phyloP scores from a whole-genome alignment of 2,113 vertebrate species.

The Mesoclemmys tuberculata region DNA sequence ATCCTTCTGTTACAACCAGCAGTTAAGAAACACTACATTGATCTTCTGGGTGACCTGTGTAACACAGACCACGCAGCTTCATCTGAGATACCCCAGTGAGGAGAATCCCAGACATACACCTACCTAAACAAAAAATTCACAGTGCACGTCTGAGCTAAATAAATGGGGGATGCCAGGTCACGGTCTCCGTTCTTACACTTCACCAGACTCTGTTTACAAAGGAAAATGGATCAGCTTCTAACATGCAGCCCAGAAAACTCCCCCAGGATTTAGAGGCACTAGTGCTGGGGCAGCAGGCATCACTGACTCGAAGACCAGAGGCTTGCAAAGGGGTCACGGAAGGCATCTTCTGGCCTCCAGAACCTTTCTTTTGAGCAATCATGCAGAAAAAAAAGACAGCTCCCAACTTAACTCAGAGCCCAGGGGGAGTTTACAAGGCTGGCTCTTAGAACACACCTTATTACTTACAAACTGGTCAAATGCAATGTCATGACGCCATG shows the following conservation, averaged over 20 bases:
- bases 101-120: not conserved
- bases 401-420: not conserved
- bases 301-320: not conserved
- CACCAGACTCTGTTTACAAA: not conserved
- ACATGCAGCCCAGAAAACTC: not conserved
- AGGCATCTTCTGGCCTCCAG: not conserved
- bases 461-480: not conserved
- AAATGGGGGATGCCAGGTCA: not conserved
- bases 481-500: not conserved
- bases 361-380: not conserved
- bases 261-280: not conserved
- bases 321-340: not conserved
- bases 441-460: not conserved
- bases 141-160: not conserved
- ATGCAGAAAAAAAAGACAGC: not conserved
- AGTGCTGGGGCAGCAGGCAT: too few species aligned
- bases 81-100: not conserved
- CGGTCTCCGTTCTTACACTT: not conserved
- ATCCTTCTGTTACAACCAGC: not conserved
- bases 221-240: not conserved
- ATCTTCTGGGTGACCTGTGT: not conserved
- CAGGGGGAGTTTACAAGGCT: not conserved
- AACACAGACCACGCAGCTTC: not conserved
- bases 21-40: not conserved
- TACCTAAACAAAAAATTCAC: not conserved